Conservation (phyloP, 2,113 vertebrate species). For the Leucoraja erinaceus region DNA sequence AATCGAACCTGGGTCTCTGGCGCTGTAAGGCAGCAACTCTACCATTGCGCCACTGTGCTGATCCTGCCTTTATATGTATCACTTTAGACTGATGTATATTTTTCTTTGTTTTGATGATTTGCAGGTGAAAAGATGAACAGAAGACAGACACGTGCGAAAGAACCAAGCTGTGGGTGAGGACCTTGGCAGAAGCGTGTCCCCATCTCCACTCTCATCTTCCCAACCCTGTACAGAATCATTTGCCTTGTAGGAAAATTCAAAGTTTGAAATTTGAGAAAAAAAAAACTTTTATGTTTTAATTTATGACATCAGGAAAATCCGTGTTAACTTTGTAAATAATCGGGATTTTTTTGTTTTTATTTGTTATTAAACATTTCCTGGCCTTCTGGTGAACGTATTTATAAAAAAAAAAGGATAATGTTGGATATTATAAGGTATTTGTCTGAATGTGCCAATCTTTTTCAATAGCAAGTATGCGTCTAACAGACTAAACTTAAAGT, state of each 20-base stretch:
- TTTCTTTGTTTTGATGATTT: neutral
- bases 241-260: conserved; percentile 43
- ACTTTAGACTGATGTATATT: neutral
- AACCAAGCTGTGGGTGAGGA: conserved; percentile 5
- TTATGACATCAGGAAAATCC: conserved; percentile 38
- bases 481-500: conserved; percentile 51
- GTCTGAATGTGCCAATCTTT: conserved; percentile 72
- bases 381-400: conserved; percentile 62
- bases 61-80: neutral
- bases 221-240: conserved; percentile 43
- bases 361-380: conserved; percentile 32
- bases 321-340: conserved; percentile 49
- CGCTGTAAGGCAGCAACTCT: no score
- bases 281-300: conserved; percentile 47
- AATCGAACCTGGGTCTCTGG: no score
- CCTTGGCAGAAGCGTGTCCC: neutral
- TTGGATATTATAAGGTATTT: conserved; percentile 55
- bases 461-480: conserved; percentile 58
- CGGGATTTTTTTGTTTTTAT: conserved; percentile 43
- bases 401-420: conserved; percentile 50
- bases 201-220: conserved; percentile 38
- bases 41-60: no score
- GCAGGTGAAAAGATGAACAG: conserved; percentile 67
- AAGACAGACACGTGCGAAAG: conserved; percentile 32
- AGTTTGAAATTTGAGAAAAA: conserved; percentile 9